Base-by-base conservation (phyloP, 2,888 invertebrate species). In the Agrotis puta region DNA sequence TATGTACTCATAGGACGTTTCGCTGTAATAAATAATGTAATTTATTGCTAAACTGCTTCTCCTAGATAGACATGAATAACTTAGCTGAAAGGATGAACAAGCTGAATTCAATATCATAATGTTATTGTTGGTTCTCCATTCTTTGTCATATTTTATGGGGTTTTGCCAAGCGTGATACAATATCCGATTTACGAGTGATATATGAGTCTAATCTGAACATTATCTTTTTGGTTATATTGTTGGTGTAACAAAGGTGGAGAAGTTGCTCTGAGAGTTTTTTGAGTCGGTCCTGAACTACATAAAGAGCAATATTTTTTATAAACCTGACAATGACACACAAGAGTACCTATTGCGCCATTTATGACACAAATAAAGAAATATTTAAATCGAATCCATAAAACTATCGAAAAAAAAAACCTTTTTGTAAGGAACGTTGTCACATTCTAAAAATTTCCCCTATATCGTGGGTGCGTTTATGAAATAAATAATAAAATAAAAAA, bases 81-180 rank as follows among this genome's bases (percentile, higher is more conserved):
- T 77, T 77, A 74, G 64, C 69, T 48, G 64, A 74, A 77, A 69
- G 74, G 70, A 65, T 68, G 74, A 72, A 72, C 71, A 72, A 69
- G 74, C 71, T 64, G 74, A 72, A 81, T 72, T 71, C 66, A 77
- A 83, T 81, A 82, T 77, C 63, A 74, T 80, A 80, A 68, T 79
- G 79, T 78, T 78, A 78, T 77, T 79, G 79, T 74, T 78, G 79
- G 64, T 74, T 78, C 69, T 62, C 48, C 50, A 78, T 77, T 70
- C 61, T 66, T 81, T 54, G 54, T 57, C 50, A 72, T 83, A 79
- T 74, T 77, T 84, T 72, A 83, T 73, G 64, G 75, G 84, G 58
- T 68, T 79, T 64, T 64, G 65, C 70, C 79, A 79, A 81, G 73
- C 79, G 75, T 76, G 70, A 64, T 73, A 63, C 75, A 78, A 73